Conservation (phyloP, 2,888 invertebrate species). For the Microctonus brassicae region DNA sequence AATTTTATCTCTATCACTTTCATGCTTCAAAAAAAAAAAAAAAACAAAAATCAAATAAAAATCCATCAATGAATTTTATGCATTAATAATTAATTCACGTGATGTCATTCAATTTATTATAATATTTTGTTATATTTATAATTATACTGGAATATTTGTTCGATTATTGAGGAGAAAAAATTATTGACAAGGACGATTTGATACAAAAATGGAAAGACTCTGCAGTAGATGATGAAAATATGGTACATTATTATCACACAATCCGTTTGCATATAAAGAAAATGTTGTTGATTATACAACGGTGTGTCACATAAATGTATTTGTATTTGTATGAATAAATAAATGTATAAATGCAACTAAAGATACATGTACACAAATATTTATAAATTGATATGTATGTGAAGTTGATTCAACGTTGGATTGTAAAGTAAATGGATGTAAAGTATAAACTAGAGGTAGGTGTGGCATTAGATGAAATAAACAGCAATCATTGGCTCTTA, state of each 20-base stretch:
- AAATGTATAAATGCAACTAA: not conserved
- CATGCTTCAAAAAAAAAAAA: no score
- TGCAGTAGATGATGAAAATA: not conserved
- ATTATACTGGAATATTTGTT: no score
- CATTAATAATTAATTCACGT: not conserved
- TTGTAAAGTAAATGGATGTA: conserved; percentile 51
- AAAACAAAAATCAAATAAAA: no score
- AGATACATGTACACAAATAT: conserved; percentile 42
- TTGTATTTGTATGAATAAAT: conserved; percentile 9
- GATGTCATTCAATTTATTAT: not conserved
- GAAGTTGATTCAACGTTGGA: conserved; percentile 19
- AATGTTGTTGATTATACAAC: conserved; percentile 27
- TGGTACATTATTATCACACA: not conserved
- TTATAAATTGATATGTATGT: conserved; percentile 43
- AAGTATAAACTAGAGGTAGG: conserved; percentile 56
- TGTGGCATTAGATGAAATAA: conserved; percentile 61
- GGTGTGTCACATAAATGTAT: conserved; percentile 15
- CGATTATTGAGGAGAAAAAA: not conserved
- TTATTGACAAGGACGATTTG: not conserved
- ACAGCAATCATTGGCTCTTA: conserved; percentile 56
- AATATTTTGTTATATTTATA: no score
- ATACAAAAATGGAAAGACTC: not conserved
- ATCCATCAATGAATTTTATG: no score
- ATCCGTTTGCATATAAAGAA: conserved; percentile 32
- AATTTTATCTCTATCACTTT: not conserved